Conservation (phyloP, 2,113 vertebrate genomes). For the Turnix velox region DNA sequence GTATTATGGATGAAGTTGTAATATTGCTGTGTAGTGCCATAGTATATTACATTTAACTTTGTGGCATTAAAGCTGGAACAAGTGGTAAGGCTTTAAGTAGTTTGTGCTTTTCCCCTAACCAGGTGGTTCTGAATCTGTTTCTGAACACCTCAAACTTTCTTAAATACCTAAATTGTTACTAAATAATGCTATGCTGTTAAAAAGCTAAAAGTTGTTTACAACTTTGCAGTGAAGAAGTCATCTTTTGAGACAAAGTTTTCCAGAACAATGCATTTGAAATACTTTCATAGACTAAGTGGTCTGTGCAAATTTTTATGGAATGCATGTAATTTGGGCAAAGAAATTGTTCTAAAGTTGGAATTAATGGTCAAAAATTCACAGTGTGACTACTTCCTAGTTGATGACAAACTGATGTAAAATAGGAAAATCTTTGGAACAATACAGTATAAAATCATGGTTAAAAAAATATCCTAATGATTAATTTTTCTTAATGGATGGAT, state of each 20-base stretch:
- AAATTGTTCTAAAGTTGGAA: neutral
- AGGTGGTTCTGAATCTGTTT: neutral
- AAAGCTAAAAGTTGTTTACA: neutral
- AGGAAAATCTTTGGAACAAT: neutral
- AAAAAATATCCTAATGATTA: neutral
- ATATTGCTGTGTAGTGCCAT: neutral
- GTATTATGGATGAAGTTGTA: neutral
- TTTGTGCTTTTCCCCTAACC: neutral
- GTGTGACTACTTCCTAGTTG: neutral
- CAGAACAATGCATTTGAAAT: neutral
- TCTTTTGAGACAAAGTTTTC: neutral
- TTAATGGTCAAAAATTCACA: neutral
- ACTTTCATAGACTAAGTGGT: neutral
- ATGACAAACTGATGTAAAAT: neutral
- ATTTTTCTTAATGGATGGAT: neutral
- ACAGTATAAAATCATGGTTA: neutral
- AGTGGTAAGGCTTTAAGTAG: neutral
- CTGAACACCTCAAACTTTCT: neutral
- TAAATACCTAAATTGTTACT: neutral
- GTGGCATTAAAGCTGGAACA: neutral
- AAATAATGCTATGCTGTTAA: neutral
- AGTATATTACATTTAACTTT: neutral
- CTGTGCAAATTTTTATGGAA: neutral
- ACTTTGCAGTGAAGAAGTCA: neutral
- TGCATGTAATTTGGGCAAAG: neutral